Conservation (phyloP, 2,797 vertebrate genomes). For the Masticophis lateralis region DNA sequence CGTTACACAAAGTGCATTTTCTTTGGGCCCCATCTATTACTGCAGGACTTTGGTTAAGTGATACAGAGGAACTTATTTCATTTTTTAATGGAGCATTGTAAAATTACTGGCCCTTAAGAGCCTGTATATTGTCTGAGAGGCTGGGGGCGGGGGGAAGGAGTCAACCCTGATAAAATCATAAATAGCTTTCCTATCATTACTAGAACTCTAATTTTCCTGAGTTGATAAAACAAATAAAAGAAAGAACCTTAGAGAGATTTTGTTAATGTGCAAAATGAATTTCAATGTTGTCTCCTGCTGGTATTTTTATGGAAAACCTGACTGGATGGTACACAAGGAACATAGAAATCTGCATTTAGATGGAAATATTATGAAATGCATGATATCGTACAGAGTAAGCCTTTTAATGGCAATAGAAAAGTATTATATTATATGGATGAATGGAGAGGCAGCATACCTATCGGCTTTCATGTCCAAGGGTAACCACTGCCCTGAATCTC, state of each 20-base stretch:
- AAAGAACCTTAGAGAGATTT: slow-evolving; percentile 65
- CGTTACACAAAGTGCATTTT: slow-evolving; percentile 50
- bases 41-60: slow-evolving; percentile 55
- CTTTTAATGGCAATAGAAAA: slow-evolving; percentile 71
- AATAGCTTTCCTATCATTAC: slow-evolving; percentile 67
- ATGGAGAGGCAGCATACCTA: slow-evolving; percentile 64
- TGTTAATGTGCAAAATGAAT: slow-evolving; percentile 79
- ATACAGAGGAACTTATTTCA: slow-evolving; percentile 56
- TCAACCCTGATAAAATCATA: slow-evolving; percentile 68
- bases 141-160: slow-evolving; percentile 26
- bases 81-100: slow-evolving; percentile 64
- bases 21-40: slow-evolving; percentile 1
- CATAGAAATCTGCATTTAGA: slow-evolving; percentile 83
- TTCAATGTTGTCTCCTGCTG: slow-evolving; percentile 74
- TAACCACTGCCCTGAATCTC: slow-evolving; percentile 63
- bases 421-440: slow-evolving; percentile 71
- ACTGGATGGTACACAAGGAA: slow-evolving; percentile 67
- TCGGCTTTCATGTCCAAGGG: slow-evolving; percentile 60
- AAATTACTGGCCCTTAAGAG: slow-evolving; percentile 59
- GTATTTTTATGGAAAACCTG: slow-evolving; percentile 78
- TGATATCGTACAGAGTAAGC: slow-evolving; percentile 65
- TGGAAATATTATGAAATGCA: slow-evolving; percentile 79
- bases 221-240: slow-evolving; percentile 81
- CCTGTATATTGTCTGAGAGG: slow-evolving; percentile 63
- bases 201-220: slow-evolving; percentile 76